phyloP scores from a whole-genome alignment of 2,797 vertebrate genomes.

The Eleutherodactylus coqui region DNA sequence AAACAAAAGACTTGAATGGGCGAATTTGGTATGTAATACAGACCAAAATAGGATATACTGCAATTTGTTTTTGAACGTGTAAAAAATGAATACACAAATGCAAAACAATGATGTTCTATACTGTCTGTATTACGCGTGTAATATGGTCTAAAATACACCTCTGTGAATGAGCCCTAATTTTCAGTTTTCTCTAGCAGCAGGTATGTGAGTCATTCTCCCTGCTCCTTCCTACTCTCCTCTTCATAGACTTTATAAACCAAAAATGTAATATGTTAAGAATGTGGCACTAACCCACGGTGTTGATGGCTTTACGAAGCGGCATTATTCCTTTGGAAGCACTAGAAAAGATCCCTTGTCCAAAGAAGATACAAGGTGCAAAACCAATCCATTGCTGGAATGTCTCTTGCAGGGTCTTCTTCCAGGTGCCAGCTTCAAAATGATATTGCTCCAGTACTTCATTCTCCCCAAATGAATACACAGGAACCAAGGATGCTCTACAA shows the following conservation, averaged over 20 bases:
- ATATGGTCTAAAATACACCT: too few species aligned
- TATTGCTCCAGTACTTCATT: slow-evolving; percentile 58
- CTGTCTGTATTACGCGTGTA: too few species aligned
- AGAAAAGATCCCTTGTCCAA: slow-evolving; percentile 56
- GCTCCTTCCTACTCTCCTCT: too few species aligned
- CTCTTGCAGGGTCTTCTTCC: slow-evolving; percentile 48
- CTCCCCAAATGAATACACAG: slow-evolving; percentile 63
- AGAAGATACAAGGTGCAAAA: slow-evolving; percentile 62
- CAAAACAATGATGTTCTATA: too few species aligned
- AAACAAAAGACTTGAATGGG: too few species aligned
- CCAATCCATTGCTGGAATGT: slow-evolving; percentile 57
- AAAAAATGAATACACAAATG: too few species aligned
- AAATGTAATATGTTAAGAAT: background rate
- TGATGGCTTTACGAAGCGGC: slow-evolving; percentile 55
- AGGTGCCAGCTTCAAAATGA: slow-evolving; percentile 49
- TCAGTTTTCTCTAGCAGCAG: too few species aligned
- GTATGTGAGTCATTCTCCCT: too few species aligned
- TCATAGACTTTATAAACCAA: background rate
- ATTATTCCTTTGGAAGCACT: slow-evolving; percentile 58
- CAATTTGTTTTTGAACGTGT: too few species aligned
- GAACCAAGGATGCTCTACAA: slow-evolving; percentile 57
- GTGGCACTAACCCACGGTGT: slow-evolving; percentile 61
- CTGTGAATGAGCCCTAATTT: too few species aligned
- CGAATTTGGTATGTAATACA: too few species aligned
- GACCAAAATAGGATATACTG: too few species aligned